Evolutionary conservation across 2,888 invertebrate genomes (phyloP).

Genomic region (Drosophila atripex): DNA sequence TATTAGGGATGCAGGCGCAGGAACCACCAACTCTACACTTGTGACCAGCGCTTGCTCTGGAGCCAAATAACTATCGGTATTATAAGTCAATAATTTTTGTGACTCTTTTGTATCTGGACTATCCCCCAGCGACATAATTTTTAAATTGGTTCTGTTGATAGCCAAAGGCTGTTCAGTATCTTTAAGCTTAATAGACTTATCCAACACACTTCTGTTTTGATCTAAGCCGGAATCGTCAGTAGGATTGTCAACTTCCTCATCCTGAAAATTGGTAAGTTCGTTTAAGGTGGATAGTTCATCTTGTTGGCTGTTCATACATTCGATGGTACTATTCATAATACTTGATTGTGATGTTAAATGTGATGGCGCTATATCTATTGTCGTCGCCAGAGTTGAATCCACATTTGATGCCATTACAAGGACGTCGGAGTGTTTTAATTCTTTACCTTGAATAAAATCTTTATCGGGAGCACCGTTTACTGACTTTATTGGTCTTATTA

Average conservation of each 20-base stretch:
- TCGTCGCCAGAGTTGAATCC: slow-evolving; percentile 32
- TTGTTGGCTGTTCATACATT: slow-evolving; percentile 36
- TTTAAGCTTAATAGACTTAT: slow-evolving; percentile 2
- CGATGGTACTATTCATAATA: slow-evolving; percentile 14
- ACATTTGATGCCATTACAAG: slow-evolving; percentile 57
- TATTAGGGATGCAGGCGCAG: slow-evolving; percentile 57
- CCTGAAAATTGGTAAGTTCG: slow-evolving; percentile 2
- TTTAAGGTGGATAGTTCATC: slow-evolving; percentile 18
- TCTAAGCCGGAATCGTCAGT: not conserved
- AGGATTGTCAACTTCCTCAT: slow-evolving; percentile 6
- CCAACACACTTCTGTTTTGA: not conserved
- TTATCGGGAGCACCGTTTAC: not conserved
- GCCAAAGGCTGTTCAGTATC: slow-evolving; percentile 6
- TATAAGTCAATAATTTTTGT: slow-evolving; percentile 14
- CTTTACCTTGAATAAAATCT: slow-evolving; percentile 2
- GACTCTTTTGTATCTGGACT: slow-evolving; percentile 4
- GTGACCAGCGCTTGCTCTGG: slow-evolving; percentile 73
- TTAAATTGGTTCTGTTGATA: not conserved
- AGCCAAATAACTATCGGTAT: slow-evolving; percentile 48
- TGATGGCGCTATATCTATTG: slow-evolving; percentile 13
- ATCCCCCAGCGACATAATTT: slow-evolving; percentile 3
- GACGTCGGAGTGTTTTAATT: slow-evolving; percentile 1
- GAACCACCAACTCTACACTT: slow-evolving; percentile 69
- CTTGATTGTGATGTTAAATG: slow-evolving; percentile 12
- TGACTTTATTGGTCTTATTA: slow-evolving; percentile 18